These are phyloP conservation scores for Mactra quadrangularis DNA, from an alignment of 1,140 invertebrate genomes.

Conservation along the genomic window DNA sequence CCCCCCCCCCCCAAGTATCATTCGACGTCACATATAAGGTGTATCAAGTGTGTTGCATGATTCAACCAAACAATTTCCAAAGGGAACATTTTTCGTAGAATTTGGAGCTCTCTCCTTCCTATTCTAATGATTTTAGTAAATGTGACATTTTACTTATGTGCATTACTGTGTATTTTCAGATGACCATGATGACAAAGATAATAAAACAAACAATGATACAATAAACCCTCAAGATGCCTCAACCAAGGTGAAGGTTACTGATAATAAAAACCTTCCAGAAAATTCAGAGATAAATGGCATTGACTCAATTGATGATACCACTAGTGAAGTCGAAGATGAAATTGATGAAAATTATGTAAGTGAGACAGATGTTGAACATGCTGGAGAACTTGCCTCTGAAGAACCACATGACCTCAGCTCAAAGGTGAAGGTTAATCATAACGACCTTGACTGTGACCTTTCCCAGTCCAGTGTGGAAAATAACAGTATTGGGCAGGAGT, in stretches of 20 bases:
- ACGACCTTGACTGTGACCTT: constrained; percentile 16
- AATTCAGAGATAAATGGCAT: not conserved
- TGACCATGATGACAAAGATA: constrained; percentile 12
- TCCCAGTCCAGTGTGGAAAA: not conserved
- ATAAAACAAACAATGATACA: constrained; percentile 9
- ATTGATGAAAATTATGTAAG: not conserved
- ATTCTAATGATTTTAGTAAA: too few species aligned
- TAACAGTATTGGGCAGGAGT: constrained; percentile 73
- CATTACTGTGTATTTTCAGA: constrained; percentile 47
- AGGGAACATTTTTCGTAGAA: too few species aligned
- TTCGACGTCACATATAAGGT: too few species aligned
- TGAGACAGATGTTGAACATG: not conserved
- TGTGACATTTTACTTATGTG: too few species aligned
- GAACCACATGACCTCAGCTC: constrained; percentile 34
- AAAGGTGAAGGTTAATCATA: constrained; percentile 31
- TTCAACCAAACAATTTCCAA: too few species aligned
- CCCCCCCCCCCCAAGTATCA: too few species aligned
- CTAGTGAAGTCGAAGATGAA: too few species aligned
- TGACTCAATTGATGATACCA: not conserved
- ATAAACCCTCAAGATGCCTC: not conserved
- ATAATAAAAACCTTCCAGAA: too few species aligned
- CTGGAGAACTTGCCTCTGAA: not conserved
- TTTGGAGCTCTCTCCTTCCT: too few species aligned
- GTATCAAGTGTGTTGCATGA: too few species aligned
- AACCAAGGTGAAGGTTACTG: not conserved